Base-by-base conservation (phyloP, 2,113 vertebrate species). In the Phylloscopus trochilus region DNA sequence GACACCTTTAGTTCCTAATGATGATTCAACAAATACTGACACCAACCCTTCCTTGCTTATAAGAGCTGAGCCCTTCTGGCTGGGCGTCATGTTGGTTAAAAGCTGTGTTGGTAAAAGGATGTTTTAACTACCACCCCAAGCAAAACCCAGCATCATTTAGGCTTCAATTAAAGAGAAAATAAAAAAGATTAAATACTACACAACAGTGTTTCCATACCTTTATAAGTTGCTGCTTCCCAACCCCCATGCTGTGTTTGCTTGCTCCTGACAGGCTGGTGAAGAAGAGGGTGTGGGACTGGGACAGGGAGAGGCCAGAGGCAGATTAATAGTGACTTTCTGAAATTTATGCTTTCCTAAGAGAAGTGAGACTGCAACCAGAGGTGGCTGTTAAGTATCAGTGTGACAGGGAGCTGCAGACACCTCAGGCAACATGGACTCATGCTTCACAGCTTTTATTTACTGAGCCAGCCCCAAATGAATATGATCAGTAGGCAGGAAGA, bases 361-460 rank as follows among this genome's bases (percentile, higher is more conserved):
- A 51, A 66, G 16, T 59, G 33, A 85, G 35, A 46, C 39, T 55
- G 16, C 21, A 86, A 11, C 39, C 43, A 26, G 67, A 90, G 53
- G 31, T 46, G 31, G 41, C n/a, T 84, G 52, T 63, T 75, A 41
- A 74, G 22, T 31, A 70, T 88, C 56, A 92, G 58, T 33, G 28
- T 69, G 74, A 56, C 55, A 37, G 31, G 33, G 22, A 81, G 21
- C 7, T 63, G 53, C 58, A 85, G 66, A 73, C 13, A 19, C 41
- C 63, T 79, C 87, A 35, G 37, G 60, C 47, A 66, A 51, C 22
- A 9, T 52, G 20, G 37, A 15, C 26, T 83, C 63, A 37, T 69
- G 80, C 52, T 89, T 95, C 63, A 46, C 63, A 39, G 58, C 27
- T 91, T 93, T 93, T 35, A 53, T 41, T 93, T 92, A 85, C 53